Base-by-base conservation (phyloP, 2,113 vertebrate species). In the Rhynchomys soricoides region DNA sequence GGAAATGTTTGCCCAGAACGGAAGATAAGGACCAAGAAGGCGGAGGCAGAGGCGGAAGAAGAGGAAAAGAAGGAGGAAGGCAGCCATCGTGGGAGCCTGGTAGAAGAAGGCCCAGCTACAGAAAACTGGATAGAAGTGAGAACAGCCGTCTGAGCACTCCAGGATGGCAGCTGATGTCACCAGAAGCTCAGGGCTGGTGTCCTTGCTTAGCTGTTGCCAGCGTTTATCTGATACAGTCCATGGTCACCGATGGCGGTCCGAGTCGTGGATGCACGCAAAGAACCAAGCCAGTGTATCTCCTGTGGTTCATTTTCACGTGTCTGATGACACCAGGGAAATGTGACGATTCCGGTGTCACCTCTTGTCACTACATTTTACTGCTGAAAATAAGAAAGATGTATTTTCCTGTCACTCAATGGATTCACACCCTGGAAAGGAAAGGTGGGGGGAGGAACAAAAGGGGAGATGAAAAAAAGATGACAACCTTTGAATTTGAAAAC, bases 11-110 rank as follows among this genome's bases (percentile, higher is more conserved):
- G 97, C 98, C 98, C 96, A 50, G 83, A 97, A 50, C 31, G 92
- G 97, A 98, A 96, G 98, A 97, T 98, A 97, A 99, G 98, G 98
- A 99, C 98, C 99, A 99, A 99, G 98, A 96, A 97, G 73, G 86
- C 17, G 0, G 89, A 92, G 92, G 94, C 1, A 21, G 87, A 96
- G 52, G 68, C 68, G 26, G 75, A 92, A 3, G 50, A 78, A 16
- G 70, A 89, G 9, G 55, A 90, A 64, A 70, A 82, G n/a, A 70
- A 95, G 62, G 95, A 97, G 64, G 97, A 96, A 96, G 95, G 96
- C 55, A 97, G 97, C 96, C 93, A 45, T 96, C 37, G 0, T 96
- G 98, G 98, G 97, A 98, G 97, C 97, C 97, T 90, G 81, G 96
- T 97, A 79, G 90, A 90, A 93, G 34, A 4, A 50, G 45, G 91